Percentiles rank a stretch among this genome's conserved stretches.
Evolutionary conservation across 2,888 invertebrate genomes (phyloP).

Genomic region (Aphidius colemani): DNA sequence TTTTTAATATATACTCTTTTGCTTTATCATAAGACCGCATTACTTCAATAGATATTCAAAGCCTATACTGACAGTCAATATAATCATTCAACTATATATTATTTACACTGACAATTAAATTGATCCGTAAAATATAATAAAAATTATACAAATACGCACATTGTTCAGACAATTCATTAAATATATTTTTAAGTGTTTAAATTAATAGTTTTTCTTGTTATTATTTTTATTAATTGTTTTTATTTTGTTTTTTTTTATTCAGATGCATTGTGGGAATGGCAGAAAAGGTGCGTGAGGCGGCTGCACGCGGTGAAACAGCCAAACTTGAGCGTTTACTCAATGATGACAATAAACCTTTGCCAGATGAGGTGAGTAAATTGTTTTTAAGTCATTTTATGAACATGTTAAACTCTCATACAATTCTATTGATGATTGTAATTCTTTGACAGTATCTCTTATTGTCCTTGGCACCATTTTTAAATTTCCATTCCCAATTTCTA

Average conservation of each 20-base stretch:
- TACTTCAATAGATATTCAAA: no score
- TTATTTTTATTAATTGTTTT: constrained; percentile 14
- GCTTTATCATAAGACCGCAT: no score
- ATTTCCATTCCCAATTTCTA: no score
- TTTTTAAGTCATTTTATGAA: constrained; percentile 7
- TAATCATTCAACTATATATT: constrained; percentile 3
- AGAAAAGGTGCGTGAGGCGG: constrained; percentile 61
- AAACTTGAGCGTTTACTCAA: constrained; percentile 57
- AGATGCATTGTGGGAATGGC: constrained; percentile 57
- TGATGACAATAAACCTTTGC: constrained; percentile 55
- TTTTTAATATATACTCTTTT: no score
- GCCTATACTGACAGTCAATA: no score
- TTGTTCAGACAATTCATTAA: no score
- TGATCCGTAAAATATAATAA: not conserved
- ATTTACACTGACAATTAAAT: constrained; percentile 3
- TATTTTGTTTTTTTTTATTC: constrained; percentile 30
- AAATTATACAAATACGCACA: not conserved
- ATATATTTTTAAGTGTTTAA: no score
- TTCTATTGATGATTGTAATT: no score
- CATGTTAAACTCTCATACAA: no score
- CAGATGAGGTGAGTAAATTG: constrained; percentile 54
- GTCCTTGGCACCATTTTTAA: no score
- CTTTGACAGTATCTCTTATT: no score
- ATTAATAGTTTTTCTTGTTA: not conserved
- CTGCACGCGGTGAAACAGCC: constrained; percentile 58